Evolutionary conservation across 2,113 vertebrate species (phyloP).

Genomic region (Phocoena phocoena): DNA sequence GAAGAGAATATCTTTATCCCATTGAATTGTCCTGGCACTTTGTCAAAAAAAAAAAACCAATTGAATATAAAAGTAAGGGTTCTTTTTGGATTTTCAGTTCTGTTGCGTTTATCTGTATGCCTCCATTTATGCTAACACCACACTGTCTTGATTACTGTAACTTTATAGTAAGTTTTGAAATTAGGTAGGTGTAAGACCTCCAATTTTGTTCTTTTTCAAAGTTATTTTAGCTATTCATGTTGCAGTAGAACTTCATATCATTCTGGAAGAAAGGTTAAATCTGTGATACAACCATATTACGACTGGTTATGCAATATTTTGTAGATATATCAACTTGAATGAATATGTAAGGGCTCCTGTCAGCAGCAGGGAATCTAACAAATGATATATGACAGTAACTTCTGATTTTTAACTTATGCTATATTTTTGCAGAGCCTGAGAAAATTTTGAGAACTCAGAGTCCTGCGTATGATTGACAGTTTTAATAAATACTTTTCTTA

Average conservation of each 20-base stretch:
- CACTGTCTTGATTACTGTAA: neutral
- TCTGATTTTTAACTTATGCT: neutral
- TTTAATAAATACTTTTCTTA: constrained; percentile 18
- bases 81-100: neutral
- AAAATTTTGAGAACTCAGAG: neutral
- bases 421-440: neutral
- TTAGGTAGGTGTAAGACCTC: neutral
- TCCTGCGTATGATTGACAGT: neutral
- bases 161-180: neutral
- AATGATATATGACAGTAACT: neutral
- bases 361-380: neutral
- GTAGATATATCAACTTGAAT: neutral
- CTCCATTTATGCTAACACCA: neutral
- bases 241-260: neutral
- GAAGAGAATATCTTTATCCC: neutral
- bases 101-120: neutral
- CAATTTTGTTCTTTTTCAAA: constrained; percentile 17
- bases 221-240: neutral
- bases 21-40: neutral
- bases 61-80: neutral
- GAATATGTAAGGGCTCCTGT: neutral
- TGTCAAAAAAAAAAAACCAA: neutral
- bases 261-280: neutral
- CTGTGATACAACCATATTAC: neutral
- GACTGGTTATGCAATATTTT: neutral